Base-by-base conservation (phyloP, 2,888 invertebrate genomes). In the Schizaphis graminum region DNA sequence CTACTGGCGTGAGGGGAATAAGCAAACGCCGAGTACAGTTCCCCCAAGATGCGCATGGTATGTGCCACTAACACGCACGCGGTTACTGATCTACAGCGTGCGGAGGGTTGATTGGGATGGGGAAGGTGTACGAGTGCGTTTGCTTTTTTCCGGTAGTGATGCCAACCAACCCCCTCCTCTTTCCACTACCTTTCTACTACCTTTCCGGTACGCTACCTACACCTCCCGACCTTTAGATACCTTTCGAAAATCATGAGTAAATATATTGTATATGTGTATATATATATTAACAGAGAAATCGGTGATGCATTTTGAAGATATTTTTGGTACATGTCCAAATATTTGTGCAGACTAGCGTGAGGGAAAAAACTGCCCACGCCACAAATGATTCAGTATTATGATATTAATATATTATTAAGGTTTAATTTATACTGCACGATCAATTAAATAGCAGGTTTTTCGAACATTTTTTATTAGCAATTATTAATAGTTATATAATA, bases 21-120 rank as follows among this genome's bases (percentile, higher is more conserved):
- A 92, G 35, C 85, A 61, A 92, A 86, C 91, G 86, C 91, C 91
- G 61, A 47, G 91, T 24, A 41, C 91, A 91, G 84, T 61, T 56
- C 53, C 91, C 41, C 84, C 35, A 53, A 85, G 91, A 85, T 56
- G 85, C 53, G 91, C 67, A 11, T 26, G 61, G 89, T 61, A 61
- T n/a, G 67, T 61, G 89, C 89, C 57, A 61, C 44, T 44, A 56
- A 67, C 47, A 49, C 67, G 49, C 91, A 41, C n/a, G 35, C 67
- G 44, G 89, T 89, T n/a, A 87, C n/a, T 28, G 44, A 61, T 28
- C 28, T 13, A 35, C 8, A 5, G 28, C 13, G 44, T 89, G 89
- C 4, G 57, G 77, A 35, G 35, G 35, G 77, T 77, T 77, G 77
- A 35, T 35, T 35, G 11, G 44, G 8, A 35, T 35, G 44, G 11